Percentiles rank a stretch among this genome's conserved stretches.
Conservation (phyloP, 2,113 vertebrate genomes). For the Salvelinus sp. region DNA sequence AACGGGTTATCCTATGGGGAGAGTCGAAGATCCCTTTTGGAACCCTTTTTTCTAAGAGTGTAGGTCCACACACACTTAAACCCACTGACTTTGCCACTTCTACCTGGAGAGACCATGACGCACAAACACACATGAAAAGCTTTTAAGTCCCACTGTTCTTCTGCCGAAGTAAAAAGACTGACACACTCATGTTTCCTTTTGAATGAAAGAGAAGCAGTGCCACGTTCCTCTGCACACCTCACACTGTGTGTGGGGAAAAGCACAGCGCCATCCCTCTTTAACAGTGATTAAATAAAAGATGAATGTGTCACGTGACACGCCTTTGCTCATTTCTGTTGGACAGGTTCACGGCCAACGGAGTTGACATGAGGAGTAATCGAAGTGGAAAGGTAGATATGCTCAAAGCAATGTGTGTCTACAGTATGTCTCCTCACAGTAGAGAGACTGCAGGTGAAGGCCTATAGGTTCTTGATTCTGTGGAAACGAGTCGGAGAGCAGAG, state of each 20-base stretch:
- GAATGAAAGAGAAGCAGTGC: constrained; percentile 2
- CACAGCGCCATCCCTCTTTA: constrained; percentile 41
- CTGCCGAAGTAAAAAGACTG: neutral
- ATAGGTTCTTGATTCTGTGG: constrained; percentile 10
- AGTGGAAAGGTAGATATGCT: constrained; percentile 29
- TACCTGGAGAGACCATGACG: constrained; percentile 12
- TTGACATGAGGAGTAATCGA: constrained; percentile 33
- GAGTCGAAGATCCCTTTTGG: too few species aligned
- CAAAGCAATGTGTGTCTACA: constrained; percentile 26
- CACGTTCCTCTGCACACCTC: neutral
- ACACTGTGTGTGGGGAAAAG: constrained; percentile 26
- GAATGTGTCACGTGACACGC: constrained; percentile 23
- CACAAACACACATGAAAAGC: constrained; percentile 35
- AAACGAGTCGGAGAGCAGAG: constrained; percentile 14
- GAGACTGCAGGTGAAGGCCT: neutral
- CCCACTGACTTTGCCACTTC: constrained; percentile 29
- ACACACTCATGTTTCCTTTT: constrained; percentile 36
- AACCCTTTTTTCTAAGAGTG: too few species aligned
- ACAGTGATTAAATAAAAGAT: constrained; percentile 53
- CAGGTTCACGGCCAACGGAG: constrained; percentile 34
- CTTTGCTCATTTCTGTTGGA: constrained; percentile 46
- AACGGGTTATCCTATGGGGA: too few species aligned
- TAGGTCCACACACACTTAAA: constrained; percentile 15
- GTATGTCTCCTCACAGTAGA: neutral
- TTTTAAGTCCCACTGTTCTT: constrained; percentile 15